phyloP scores from a whole-genome alignment of 2,888 invertebrate species.

The Drosophila borborema region DNA sequence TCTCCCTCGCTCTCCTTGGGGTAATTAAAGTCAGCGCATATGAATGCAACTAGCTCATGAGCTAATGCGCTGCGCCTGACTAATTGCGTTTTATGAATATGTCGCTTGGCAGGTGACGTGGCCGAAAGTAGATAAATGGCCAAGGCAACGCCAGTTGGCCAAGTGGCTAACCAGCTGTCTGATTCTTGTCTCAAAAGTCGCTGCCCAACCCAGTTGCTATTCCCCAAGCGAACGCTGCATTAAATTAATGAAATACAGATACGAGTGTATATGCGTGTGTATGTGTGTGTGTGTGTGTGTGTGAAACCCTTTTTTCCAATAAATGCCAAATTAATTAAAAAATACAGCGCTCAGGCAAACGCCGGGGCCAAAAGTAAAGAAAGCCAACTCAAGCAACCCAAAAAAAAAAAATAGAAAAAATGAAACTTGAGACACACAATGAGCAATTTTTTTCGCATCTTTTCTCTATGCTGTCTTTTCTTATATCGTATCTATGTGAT shows the following conservation, averaged over 20 bases:
- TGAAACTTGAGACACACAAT: conserved; percentile 74
- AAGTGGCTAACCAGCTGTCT: conserved; percentile 49
- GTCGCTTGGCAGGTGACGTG: conserved; percentile 46
- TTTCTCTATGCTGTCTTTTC: conserved; percentile 53
- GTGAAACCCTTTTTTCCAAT: conserved; percentile 74
- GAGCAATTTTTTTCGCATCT: conserved; percentile 56
- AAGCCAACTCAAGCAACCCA: conserved; percentile 71
- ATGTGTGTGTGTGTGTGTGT: conserved; percentile 29
- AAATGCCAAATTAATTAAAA: conserved; percentile 82
- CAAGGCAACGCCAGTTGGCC: conserved; percentile 32
- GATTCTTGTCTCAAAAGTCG: conserved; percentile 56
- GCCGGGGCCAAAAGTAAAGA: conserved; percentile 62
- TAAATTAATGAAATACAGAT: conserved; percentile 72
- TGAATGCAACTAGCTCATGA: conserved; percentile 58
- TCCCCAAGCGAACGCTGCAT: conserved; percentile 62
- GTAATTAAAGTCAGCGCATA: conserved; percentile 60
- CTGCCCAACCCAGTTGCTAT: conserved; percentile 38
- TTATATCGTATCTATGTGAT: conserved; percentile 37
- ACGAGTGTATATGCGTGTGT: conserved; percentile 22
- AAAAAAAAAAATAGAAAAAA: conserved; percentile 25
- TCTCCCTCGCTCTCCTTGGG: conserved; percentile 7
- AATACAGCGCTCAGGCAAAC: conserved; percentile 76
- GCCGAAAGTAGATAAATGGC: conserved; percentile 54
- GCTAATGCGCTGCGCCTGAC: conserved; percentile 45
- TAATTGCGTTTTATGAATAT: conserved; percentile 79